Evolutionary conservation across 2,888 invertebrate genomes (phyloP).

Genomic region (Pristionchus mayeri): DNA sequence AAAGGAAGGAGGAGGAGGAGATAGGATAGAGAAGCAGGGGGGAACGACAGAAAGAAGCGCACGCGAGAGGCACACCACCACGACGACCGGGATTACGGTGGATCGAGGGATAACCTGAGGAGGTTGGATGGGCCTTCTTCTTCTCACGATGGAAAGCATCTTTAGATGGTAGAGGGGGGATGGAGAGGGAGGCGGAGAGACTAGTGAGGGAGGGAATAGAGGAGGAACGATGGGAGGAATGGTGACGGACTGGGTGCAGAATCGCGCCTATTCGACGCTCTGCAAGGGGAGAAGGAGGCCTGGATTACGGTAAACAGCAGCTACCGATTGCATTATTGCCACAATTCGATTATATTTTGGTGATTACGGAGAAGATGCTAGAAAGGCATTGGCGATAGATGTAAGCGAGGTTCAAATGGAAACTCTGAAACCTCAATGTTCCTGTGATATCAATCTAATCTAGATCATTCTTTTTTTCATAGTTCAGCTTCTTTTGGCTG

Average conservation of each 20-base stretch:
- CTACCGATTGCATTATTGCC: no score
- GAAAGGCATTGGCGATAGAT: no score
- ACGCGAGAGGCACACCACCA: constrained; percentile 21
- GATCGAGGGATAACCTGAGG: constrained; percentile 31
- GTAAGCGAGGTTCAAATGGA: no score
- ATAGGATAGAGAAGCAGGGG: neutral
- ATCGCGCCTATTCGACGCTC: constrained; percentile 49
- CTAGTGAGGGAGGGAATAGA: neutral
- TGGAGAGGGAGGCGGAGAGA: constrained; percentile 16
- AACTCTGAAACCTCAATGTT: neutral
- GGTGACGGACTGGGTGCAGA: constrained; percentile 48
- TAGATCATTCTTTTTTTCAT: no score
- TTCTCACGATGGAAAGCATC: constrained; percentile 37
- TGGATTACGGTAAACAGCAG: neutral
- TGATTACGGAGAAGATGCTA: no score
- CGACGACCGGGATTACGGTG: constrained; percentile 34
- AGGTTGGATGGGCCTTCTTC: constrained; percentile 8
- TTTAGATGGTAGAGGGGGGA: neutral
- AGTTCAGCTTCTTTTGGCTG: no score
- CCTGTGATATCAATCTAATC: no score
- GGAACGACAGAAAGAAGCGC: constrained; percentile 20
- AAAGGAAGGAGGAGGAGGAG: neutral
- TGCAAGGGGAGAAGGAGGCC: neutral
- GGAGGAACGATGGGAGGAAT: constrained; percentile 32
- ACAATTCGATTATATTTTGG: no score